Evolutionary conservation across 1,140 invertebrate genomes (phyloP).

Genomic region (Drosophila lacteicornis): DNA sequence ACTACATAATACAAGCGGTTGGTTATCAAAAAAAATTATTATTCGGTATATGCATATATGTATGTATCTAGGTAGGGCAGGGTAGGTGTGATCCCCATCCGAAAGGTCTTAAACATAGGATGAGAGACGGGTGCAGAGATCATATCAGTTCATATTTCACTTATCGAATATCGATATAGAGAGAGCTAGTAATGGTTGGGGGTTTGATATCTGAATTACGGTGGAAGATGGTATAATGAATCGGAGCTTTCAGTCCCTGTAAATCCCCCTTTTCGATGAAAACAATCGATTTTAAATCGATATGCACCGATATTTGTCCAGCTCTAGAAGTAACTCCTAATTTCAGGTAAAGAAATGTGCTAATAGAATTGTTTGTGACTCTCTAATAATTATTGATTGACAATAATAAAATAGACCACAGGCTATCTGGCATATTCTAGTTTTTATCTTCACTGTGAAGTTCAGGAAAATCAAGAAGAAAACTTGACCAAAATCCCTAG

Average conservation of each 20-base stretch:
- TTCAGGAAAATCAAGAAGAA: neutral
- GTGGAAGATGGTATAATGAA: slow-evolving; percentile 15
- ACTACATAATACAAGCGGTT: slow-evolving; percentile 23
- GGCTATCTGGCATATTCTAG: no score
- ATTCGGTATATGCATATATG: neutral
- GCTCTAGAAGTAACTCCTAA: neutral
- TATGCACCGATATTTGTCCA: no score
- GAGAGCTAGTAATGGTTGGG: slow-evolving; percentile 6
- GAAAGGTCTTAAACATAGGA: slow-evolving; percentile 16
- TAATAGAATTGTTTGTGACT: neutral
- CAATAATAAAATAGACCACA: no score
- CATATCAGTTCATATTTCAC: neutral
- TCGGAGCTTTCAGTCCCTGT: slow-evolving; percentile 2
- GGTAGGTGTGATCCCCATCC: slow-evolving; percentile 20
- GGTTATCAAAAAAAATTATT: neutral
- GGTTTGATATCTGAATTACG: neutral
- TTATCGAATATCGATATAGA: neutral
- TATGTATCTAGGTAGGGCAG: neutral
- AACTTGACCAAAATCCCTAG: no score
- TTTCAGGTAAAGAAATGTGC: no score
- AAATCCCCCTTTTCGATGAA: neutral
- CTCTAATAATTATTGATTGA: no score
- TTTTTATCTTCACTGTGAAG: no score
- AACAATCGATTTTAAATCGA: no score
- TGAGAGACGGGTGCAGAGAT: slow-evolving; percentile 3